These are phyloP conservation scores for Aphelenchoides fujianensis DNA, from an alignment of 1,140 invertebrate genomes.

Conservation along the genomic window DNA sequence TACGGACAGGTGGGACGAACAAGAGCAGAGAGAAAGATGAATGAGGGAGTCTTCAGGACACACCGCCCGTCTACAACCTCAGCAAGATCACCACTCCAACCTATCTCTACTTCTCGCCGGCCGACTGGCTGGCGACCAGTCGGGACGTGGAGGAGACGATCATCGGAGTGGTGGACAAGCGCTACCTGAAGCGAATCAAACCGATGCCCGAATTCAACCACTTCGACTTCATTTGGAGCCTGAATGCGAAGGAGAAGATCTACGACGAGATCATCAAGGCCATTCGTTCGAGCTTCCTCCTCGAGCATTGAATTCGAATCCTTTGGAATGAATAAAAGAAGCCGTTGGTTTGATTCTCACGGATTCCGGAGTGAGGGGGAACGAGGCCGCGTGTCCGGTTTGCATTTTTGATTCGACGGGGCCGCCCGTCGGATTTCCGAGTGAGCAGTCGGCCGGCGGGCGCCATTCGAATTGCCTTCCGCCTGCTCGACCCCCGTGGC, in stretches of 20 bases:
- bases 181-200: constrained; percentile 37
- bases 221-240: constrained; percentile 53
- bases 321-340: not conserved
- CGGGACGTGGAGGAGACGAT: constrained; percentile 45
- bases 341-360: not conserved
- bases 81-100: constrained; percentile 37
- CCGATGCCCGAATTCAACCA: constrained; percentile 52
- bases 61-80: constrained; percentile 54
- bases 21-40: not conserved
- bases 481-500: not conserved
- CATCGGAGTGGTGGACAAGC: constrained; percentile 21
- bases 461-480: too few relatives aligned
- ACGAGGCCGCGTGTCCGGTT: not conserved
- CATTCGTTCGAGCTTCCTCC: not conserved
- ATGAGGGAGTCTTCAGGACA: constrained; percentile 28
- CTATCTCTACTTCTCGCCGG: constrained; percentile 54
- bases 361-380: not conserved
- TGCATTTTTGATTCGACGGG: not conserved
- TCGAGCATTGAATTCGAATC: not conserved
- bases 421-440: not conserved
- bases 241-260: constrained; percentile 41
- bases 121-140: constrained; percentile 54
- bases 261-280: constrained; percentile 49
- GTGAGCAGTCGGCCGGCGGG: not conserved
- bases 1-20: constrained; percentile 49